Conservation (phyloP, 1,140 invertebrate genomes). For the Frieseomelitta varia region DNA sequence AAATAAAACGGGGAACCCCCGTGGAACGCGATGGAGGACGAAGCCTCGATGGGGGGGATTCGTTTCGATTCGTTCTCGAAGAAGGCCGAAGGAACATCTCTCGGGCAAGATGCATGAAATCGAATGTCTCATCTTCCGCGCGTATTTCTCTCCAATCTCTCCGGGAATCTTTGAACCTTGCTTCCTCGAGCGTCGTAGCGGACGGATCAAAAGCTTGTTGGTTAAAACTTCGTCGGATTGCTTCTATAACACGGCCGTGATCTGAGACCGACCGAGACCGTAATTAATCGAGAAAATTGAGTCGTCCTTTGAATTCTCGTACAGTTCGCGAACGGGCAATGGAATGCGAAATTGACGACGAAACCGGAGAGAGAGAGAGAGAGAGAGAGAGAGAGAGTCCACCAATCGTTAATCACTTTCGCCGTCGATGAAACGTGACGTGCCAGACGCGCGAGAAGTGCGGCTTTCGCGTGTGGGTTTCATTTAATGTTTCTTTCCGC, state of each 20-base stretch:
- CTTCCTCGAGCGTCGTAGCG: neutral
- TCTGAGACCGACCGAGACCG: too few relatives aligned
- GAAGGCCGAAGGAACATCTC: slow-evolving; percentile 8
- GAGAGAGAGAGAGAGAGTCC: slow-evolving; percentile 10
- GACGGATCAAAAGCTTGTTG: neutral
- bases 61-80: slow-evolving; percentile 13
- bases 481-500: slow-evolving; percentile 56
- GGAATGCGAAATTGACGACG: neutral
- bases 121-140: slow-evolving; percentile 20
- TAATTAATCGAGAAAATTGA: slow-evolving; percentile 28
- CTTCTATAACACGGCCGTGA: neutral
- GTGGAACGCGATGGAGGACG: too few relatives aligned
- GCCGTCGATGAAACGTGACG: neutral
- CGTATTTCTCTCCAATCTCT: slow-evolving; percentile 37
- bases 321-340: too few relatives aligned
- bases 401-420: slow-evolving; percentile 49
- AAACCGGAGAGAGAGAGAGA: slow-evolving; percentile 4
- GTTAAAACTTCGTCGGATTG: neutral
- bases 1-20: slow-evolving; percentile 16
- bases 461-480: slow-evolving; percentile 6
- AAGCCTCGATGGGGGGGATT: neutral
- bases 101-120: slow-evolving; percentile 18
- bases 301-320: neutral
- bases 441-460: slow-evolving; percentile 1
- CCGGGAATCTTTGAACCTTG: slow-evolving; percentile 33